Evolutionary conservation across 2,888 invertebrate genomes (phyloP).

Genomic region (Escarpia spicata): DNA sequence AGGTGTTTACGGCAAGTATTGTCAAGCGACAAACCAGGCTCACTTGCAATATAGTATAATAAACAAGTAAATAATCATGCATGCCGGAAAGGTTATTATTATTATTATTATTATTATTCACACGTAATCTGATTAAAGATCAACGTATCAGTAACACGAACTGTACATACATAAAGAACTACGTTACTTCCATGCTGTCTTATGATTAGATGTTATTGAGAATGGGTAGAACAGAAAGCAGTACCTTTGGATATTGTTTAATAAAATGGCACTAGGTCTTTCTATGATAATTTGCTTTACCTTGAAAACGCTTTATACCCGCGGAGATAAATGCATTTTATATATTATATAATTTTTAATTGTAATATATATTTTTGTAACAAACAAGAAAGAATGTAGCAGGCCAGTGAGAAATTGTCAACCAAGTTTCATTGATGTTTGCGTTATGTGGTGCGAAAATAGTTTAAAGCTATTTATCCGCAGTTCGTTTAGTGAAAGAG

Average conservation of each 20-base stretch:
- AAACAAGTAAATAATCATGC: not conserved
- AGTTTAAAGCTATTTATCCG: not conserved
- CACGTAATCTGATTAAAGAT: not conserved
- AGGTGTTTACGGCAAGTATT: not conserved
- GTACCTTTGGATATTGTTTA: too few relatives aligned
- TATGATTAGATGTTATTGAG: too few relatives aligned
- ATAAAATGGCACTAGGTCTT: too few relatives aligned
- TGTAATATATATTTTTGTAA: too few relatives aligned
- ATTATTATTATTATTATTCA: not conserved
- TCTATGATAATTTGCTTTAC: too few relatives aligned
- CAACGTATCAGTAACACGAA: not conserved
- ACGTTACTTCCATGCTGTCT: not conserved
- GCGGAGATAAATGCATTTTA: too few relatives aligned
- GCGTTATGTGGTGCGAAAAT: not conserved
- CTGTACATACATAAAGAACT: not conserved
- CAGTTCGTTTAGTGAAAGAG: not conserved
- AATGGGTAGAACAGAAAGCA: too few relatives aligned
- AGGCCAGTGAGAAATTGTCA: not conserved
- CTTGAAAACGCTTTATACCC: too few relatives aligned
- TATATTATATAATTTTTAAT: too few relatives aligned
- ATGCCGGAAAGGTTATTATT: not conserved
- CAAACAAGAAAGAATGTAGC: not conserved
- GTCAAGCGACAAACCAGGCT: not conserved
- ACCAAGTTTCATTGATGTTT: not conserved
- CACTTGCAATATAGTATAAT: not conserved